Percentiles rank a stretch among this genome's conserved stretches.
Conservation (phyloP, 2,113 vertebrate genomes). For the Helogale parvula region DNA sequence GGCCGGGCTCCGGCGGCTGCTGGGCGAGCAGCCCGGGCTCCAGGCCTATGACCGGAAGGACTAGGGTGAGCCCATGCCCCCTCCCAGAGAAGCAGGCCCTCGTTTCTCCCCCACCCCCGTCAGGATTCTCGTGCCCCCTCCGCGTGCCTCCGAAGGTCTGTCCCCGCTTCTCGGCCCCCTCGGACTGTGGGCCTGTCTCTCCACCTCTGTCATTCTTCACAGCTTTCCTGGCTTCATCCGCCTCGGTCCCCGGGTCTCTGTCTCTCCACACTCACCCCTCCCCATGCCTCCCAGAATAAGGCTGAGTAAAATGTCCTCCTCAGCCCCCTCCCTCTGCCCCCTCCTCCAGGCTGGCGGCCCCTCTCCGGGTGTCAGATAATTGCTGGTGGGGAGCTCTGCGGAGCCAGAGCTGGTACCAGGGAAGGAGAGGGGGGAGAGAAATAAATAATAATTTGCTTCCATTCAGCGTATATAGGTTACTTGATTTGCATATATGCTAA, state of each 20-base stretch:
- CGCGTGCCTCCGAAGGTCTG: background rate
- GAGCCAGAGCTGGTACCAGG: constrained; percentile 53
- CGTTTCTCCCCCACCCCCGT: background rate
- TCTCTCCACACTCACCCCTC: background rate
- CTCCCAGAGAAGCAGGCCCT: background rate
- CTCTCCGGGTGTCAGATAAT: constrained; percentile 71
- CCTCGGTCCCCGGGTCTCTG: constrained; percentile 27
- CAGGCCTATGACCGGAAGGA: background rate
- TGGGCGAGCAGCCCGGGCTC: background rate
- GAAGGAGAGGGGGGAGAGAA: constrained; percentile 60
- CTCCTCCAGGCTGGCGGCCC: constrained; percentile 49
- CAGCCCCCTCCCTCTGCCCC: background rate
- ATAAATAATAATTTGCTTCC: constrained; percentile 80
- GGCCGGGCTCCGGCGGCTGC: background rate
- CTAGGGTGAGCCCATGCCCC: background rate
- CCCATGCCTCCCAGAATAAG: constrained; percentile 63
- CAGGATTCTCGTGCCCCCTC: background rate
- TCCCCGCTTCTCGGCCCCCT: background rate
- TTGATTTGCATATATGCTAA: constrained; percentile 97
- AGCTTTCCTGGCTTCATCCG: background rate
- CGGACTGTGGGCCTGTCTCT: background rate
- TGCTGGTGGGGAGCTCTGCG: constrained; percentile 66
- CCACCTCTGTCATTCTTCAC: background rate
- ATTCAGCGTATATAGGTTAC: constrained; percentile 79
- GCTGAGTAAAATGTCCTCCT: constrained; percentile 54